phyloP scores from a whole-genome alignment of 2,888 invertebrate genomes.

The Amphipoea oculea region DNA sequence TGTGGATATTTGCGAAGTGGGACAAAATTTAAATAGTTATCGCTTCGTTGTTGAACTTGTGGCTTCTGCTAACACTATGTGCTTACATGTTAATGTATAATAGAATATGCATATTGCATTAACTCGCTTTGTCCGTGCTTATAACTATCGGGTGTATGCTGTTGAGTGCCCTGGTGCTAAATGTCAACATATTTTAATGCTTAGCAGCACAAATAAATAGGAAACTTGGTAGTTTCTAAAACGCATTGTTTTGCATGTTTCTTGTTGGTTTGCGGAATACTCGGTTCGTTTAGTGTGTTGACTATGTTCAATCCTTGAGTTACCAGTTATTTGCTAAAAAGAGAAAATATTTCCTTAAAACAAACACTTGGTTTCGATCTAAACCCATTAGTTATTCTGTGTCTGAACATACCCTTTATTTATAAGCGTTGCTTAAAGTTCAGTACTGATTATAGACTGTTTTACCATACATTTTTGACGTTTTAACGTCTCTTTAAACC shows the following conservation, averaged over 20 bases:
- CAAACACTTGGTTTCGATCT: not conserved
- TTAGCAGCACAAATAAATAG: constrained; percentile 11
- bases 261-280: not conserved
- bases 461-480: not conserved
- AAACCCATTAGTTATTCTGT: too few species aligned
- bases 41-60: constrained; percentile 63
- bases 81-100: constrained; percentile 60
- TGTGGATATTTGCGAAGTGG: constrained; percentile 68
- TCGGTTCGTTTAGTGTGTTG: not conserved
- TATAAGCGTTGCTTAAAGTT: not conserved
- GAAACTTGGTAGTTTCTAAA: constrained; percentile 33
- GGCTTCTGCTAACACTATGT: constrained; percentile 57
- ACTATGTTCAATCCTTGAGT: not conserved
- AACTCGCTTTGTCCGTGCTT: constrained; percentile 60
- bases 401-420: not conserved
- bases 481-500: not conserved
- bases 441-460: not conserved
- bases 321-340: not conserved
- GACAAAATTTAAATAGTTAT: constrained; percentile 78
- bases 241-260: constrained; percentile 9
- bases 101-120: constrained; percentile 69
- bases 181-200: constrained; percentile 59
- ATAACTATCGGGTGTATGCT: constrained; percentile 49
- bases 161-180: constrained; percentile 42
- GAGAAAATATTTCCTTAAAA: not conserved